These are phyloP conservation scores for Drosophila takahashii DNA, from an alignment of 1,140 invertebrate genomes.

Conservation along the genomic window DNA sequence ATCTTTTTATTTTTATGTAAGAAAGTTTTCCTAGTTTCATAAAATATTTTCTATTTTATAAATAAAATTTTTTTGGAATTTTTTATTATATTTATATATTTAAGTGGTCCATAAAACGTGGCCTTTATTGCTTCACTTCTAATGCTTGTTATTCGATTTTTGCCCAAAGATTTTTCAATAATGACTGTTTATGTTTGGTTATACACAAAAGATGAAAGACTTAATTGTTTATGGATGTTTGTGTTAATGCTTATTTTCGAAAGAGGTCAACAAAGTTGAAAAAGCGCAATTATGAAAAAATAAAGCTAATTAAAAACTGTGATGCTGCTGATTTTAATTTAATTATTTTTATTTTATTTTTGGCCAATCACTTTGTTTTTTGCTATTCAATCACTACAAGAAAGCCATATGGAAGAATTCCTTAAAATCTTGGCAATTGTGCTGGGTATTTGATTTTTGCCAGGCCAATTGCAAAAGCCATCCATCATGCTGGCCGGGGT, in stretches of 20 bases:
- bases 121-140: background rate
- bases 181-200: conserved; percentile 7
- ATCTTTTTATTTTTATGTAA: conserved; percentile 5
- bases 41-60: background rate
- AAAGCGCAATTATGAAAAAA: background rate
- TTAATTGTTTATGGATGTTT: conserved; percentile 30
- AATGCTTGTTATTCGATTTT: conserved; percentile 19
- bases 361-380: background rate
- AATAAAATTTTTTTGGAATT: background rate
- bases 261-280: conserved; percentile 1
- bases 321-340: background rate
- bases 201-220: conserved; percentile 28
- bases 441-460: conserved; percentile 20
- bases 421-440: background rate
- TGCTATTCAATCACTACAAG: background rate
- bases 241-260: conserved; percentile 5
- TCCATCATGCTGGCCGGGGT: conserved; percentile 3
- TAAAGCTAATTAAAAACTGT: background rate
- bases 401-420: background rate
- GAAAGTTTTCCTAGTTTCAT: background rate
- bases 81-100: background rate
- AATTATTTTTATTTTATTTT: background rate
- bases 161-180: conserved; percentile 11
- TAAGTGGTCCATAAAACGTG: conserved; percentile 2
- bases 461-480: conserved; percentile 13